These are phyloP conservation scores for Anas acuta DNA, from an alignment of 2,797 vertebrate genomes.

Conservation along the genomic window DNA sequence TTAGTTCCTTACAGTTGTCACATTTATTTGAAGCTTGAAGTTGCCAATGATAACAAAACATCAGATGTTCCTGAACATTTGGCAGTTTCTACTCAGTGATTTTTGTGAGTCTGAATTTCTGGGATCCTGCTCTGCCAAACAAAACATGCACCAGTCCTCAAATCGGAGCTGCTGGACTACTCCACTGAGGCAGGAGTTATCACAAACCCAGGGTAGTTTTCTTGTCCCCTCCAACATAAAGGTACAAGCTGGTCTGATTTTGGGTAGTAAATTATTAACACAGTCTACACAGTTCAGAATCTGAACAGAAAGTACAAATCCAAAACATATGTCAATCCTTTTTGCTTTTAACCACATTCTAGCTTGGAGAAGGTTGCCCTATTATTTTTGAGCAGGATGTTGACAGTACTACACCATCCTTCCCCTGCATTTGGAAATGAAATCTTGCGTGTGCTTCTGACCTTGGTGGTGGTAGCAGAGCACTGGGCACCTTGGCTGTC, in stretches of 20 bases:
- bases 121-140: background rate
- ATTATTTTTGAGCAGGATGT: background rate
- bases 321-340: background rate
- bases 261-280: background rate
- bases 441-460: background rate
- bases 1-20: background rate
- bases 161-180: background rate
- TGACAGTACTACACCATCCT: background rate
- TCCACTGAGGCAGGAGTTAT: background rate
- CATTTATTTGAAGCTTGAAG: slow-evolving; percentile 24
- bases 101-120: slow-evolving; percentile 19
- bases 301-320: background rate
- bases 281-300: background rate
- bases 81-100: background rate
- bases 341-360: background rate
- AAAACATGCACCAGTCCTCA: background rate
- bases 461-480: background rate
- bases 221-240: background rate
- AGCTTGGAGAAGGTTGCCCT: background rate
- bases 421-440: background rate
- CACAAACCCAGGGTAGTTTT: background rate
- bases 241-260: background rate
- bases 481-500: background rate
- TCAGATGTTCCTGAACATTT: slow-evolving; percentile 28
- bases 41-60: background rate